phyloP scores from a whole-genome alignment of 2,797 vertebrate species.

The Leptodactylus fallax region DNA sequence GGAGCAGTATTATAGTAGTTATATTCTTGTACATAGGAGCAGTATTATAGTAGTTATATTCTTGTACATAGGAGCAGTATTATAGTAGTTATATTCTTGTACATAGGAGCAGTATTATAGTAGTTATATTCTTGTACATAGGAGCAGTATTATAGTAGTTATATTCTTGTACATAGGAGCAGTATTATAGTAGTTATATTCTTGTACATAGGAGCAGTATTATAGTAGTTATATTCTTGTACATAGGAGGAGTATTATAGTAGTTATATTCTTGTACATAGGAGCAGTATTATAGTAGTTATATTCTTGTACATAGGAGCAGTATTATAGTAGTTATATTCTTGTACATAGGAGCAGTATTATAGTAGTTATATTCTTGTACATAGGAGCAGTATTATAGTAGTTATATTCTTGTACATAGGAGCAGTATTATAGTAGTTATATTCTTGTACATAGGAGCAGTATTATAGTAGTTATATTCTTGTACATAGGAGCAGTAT shows the following conservation, averaged over 20 bases:
- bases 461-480: slow-evolving; percentile 4
- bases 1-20: too few species aligned
- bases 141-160: too few species aligned
- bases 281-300: slow-evolving; percentile 2
- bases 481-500: not conserved
- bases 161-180: not conserved
- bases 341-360: too few species aligned
- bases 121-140: not conserved
- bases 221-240: slow-evolving; percentile 16
- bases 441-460: not conserved
- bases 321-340: too few species aligned
- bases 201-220: not conserved
- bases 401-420: not conserved
- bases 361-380: too few species aligned
- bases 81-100: too few species aligned
- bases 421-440: not conserved
- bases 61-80: too few species aligned
- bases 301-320: not conserved
- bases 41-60: too few species aligned
- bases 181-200: not conserved
- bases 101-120: too few species aligned
- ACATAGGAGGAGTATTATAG: slow-evolving; percentile 2
- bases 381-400: too few species aligned
- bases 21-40: too few species aligned
- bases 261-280: slow-evolving; percentile 14